These are phyloP conservation scores for Vireo altiloquus DNA, from an alignment of 2,113 vertebrate species.

Conservation along the genomic window DNA sequence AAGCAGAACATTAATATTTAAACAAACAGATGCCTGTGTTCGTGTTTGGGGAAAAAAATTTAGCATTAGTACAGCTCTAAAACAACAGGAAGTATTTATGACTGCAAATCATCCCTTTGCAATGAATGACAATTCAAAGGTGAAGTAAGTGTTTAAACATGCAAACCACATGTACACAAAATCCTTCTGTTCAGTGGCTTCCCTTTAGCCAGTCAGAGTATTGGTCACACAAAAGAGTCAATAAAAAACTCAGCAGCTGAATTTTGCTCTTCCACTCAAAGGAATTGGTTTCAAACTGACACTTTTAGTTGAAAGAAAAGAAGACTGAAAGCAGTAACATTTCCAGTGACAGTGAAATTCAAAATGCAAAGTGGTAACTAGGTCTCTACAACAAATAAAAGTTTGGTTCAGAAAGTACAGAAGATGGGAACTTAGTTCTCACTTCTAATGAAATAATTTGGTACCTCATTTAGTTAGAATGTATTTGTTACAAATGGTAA, in stretches of 20 bases:
- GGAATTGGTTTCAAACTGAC: neutral
- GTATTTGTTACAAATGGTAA: neutral
- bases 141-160: neutral
- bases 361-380: neutral
- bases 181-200: neutral
- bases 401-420: neutral
- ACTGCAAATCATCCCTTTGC: neutral
- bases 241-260: neutral
- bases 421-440: neutral
- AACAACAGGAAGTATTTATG: neutral
- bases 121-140: neutral
- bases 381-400: neutral
- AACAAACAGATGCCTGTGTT: neutral
- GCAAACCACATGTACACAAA: neutral
- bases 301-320: neutral
- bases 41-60: neutral
- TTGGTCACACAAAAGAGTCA: neutral
- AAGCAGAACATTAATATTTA: neutral
- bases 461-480: neutral
- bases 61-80: neutral
- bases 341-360: neutral
- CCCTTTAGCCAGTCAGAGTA: neutral
- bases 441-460: neutral
- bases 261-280: neutral
- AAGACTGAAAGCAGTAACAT: neutral